Evolutionary conservation across 2,113 vertebrate genomes (phyloP).

Genomic region (Entelurus aequoreus): DNA sequence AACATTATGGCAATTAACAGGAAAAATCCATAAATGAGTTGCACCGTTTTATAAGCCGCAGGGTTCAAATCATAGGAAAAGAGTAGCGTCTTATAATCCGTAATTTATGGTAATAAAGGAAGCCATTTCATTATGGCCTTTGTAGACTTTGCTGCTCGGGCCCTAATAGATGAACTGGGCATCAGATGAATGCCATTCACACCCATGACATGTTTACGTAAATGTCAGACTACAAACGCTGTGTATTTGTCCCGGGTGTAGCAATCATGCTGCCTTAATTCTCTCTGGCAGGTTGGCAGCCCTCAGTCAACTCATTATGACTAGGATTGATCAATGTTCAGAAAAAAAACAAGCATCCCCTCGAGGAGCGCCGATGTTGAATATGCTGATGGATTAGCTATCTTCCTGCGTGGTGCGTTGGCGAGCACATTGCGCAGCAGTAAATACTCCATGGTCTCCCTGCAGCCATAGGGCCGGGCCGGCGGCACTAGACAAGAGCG

Average conservation of each 20-base stretch:
- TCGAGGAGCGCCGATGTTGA: slow-evolving; percentile 10
- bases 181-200: no score
- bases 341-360: slow-evolving; percentile 11
- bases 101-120: no score
- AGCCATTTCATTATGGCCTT: no score
- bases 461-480: slow-evolving; percentile 68
- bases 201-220: no score
- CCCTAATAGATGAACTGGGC: no score
- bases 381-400: slow-evolving; percentile 22
- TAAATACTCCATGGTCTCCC: slow-evolving; percentile 44
- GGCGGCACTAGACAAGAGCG: slow-evolving; percentile 69
- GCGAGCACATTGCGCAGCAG: not conserved
- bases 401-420: not conserved
- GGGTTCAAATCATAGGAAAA: no score
- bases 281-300: slow-evolving; percentile 45
- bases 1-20: no score
- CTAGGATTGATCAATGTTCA: slow-evolving; percentile 44
- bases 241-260: slow-evolving; percentile 27
- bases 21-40: no score
- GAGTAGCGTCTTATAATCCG: no score
- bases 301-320: slow-evolving; percentile 47
- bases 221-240: not conserved
- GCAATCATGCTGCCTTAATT: slow-evolving; percentile 47
- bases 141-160: no score
- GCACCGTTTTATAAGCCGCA: no score